phyloP scores from a whole-genome alignment of 2,888 invertebrate species.

The Allacma fusca region DNA sequence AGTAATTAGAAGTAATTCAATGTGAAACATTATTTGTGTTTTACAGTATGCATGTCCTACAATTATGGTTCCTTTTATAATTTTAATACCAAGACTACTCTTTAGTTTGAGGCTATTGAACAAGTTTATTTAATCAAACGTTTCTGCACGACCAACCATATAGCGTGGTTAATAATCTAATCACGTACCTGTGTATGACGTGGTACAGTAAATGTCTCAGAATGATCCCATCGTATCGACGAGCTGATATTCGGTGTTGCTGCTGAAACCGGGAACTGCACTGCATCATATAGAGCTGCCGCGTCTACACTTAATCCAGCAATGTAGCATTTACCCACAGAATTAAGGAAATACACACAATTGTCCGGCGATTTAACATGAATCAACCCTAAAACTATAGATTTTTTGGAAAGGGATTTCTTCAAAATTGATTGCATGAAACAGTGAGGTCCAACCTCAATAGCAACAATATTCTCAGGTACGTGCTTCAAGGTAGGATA shows the following conservation, averaged over 20 bases:
- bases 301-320: conserved; percentile 78
- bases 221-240: conserved; percentile 87
- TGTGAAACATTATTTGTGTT: too few relatives aligned
- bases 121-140: too few relatives aligned
- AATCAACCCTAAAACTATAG: conserved; percentile 66
- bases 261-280: conserved; percentile 83
- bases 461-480: conserved; percentile 67
- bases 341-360: conserved; percentile 31
- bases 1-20: too few relatives aligned
- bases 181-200: too few relatives aligned
- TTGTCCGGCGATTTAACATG: conserved; percentile 63
- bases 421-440: conserved; percentile 69
- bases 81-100: too few relatives aligned
- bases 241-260: conserved; percentile 86
- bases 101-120: too few relatives aligned
- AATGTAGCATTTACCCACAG: conserved; percentile 70
- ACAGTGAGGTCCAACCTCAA: conserved; percentile 70
- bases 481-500: conserved; percentile 68
- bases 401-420: conserved; percentile 66
- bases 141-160: too few relatives aligned
- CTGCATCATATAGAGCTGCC: conserved; percentile 77
- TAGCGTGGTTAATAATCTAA: too few relatives aligned
- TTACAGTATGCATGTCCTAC: too few relatives aligned
- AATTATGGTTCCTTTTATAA: too few relatives aligned
- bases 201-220: conserved; percentile 37